phyloP scores from a whole-genome alignment of 2,113 vertebrate species.

The Silurus glanis region DNA sequence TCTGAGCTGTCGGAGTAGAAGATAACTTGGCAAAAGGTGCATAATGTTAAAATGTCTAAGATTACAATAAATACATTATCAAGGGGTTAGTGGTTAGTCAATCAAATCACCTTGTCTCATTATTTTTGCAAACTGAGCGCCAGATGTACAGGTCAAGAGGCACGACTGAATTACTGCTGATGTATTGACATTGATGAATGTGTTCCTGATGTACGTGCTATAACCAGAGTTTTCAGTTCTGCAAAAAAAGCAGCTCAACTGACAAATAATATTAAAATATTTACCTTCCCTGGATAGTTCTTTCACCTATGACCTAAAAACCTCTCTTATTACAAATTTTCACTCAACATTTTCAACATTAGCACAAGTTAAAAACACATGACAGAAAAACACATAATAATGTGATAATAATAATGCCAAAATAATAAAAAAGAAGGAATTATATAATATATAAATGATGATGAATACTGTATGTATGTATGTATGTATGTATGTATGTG shows the following conservation, averaged over 20 bases:
- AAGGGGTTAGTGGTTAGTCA: not conserved
- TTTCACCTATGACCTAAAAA: not conserved
- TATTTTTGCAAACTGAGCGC: not conserved
- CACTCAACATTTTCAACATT: not conserved
- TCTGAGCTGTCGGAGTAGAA: too few relatives aligned
- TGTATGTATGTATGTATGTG: too few relatives aligned
- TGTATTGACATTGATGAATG: slow-evolving; percentile 17
- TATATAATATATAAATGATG: too few relatives aligned
- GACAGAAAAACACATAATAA: not conserved
- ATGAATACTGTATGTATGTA: too few relatives aligned
- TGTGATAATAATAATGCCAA: too few relatives aligned
- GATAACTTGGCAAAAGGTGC: not conserved
- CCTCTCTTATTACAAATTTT: not conserved
- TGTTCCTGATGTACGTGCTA: not conserved
- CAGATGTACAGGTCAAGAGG: slow-evolving; percentile 8
- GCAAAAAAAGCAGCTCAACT: not conserved
- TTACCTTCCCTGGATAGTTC: not conserved
- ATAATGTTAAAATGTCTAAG: not conserved
- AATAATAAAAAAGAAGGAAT: too few relatives aligned
- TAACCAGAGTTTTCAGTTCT: not conserved
- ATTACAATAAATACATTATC: not conserved
- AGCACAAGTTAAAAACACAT: not conserved
- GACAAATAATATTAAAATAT: not conserved
- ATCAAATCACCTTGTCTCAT: slow-evolving; percentile 12
- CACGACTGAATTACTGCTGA: not conserved